These are phyloP conservation scores for Ceriagrion tenellum DNA, from an alignment of 2,888 invertebrate species.

Conservation along the genomic window DNA sequence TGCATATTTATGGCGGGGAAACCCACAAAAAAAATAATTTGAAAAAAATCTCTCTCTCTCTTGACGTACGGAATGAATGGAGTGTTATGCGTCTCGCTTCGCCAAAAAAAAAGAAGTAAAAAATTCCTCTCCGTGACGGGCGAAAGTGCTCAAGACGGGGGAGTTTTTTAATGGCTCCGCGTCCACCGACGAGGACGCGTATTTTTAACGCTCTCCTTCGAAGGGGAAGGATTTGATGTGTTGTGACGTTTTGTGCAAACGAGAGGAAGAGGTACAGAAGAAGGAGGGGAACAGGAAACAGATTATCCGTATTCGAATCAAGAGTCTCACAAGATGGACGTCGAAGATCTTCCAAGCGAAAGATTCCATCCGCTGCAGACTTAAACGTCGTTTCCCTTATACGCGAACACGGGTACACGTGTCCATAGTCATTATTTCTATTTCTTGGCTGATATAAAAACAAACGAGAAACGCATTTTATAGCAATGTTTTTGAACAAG, in stretches of 20 bases:
- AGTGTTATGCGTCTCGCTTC: constrained; percentile 16
- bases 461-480: too few species aligned
- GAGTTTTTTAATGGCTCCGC: neutral
- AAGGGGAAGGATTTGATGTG: constrained; percentile 1
- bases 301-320: neutral
- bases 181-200: neutral
- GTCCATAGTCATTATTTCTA: too few species aligned
- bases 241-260: neutral
- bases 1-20: neutral
- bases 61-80: neutral
- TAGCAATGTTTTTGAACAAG: too few species aligned
- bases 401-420: neutral
- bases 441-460: too few species aligned
- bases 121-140: neutral
- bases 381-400: neutral
- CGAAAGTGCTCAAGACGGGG: constrained; percentile 13
- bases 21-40: neutral
- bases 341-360: neutral
- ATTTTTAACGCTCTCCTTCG: neutral
- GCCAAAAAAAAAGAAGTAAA: neutral
- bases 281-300: neutral
- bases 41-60: neutral
- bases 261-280: neutral
- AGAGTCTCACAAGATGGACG: neutral
- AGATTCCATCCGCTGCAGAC: neutral